Conservation (phyloP, 1,140 invertebrate genomes). For the Nomia melanderi region DNA sequence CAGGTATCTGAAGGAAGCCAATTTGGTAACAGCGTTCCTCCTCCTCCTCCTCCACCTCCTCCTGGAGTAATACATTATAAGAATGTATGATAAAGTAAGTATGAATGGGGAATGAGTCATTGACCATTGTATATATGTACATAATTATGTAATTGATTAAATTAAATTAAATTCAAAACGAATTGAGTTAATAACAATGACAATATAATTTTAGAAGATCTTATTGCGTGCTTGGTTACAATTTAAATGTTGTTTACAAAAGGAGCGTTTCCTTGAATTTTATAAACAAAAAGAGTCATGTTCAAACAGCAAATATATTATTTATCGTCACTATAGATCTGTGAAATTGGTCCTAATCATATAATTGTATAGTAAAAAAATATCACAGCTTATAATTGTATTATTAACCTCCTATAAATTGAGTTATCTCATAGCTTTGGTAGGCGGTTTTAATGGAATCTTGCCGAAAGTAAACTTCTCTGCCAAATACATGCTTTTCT, state of each 20-base stretch:
- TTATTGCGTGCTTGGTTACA: conserved; percentile 15
- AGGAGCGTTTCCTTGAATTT: background rate
- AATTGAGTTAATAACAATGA: background rate
- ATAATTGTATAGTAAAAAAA: background rate
- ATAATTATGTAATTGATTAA: conserved; percentile 56
- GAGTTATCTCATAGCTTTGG: conserved; percentile 73
- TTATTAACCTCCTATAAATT: background rate
- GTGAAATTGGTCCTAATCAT: conserved; percentile 5
- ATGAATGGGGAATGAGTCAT: conserved; percentile 27
- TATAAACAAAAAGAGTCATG: background rate
- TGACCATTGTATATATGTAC: conserved; percentile 63
- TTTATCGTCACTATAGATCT: conserved; percentile 1
- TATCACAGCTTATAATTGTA: conserved; percentile 50
- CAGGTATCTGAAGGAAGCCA: conserved; percentile 70
- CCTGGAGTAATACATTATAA: conserved; percentile 74
- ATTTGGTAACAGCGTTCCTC: conserved; percentile 69
- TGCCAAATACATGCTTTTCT: conserved; percentile 68
- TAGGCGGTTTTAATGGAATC: conserved; percentile 75
- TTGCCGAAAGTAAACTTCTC: conserved; percentile 71
- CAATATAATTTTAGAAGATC: background rate
- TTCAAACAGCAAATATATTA: conserved; percentile 9
- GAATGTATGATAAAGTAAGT: conserved; percentile 68
- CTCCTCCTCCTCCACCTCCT: conserved; percentile 66
- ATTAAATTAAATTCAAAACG: conserved; percentile 45
- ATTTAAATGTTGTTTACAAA: background rate